Conservation (phyloP, 2,888 invertebrate species). For the Junonia oenone region DNA sequence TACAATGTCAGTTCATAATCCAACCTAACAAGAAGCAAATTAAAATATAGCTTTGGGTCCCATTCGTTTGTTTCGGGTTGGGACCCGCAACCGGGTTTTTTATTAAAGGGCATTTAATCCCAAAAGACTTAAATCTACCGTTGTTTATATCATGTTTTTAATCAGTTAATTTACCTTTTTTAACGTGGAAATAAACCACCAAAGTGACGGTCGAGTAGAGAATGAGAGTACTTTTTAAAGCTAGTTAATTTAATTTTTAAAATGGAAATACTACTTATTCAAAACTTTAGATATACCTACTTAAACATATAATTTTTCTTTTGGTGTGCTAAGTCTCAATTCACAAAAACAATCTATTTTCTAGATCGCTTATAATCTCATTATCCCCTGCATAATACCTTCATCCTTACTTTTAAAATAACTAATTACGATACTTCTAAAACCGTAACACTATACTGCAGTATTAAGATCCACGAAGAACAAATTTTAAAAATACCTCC, state of each 20-base stretch:
- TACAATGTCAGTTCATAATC: background rate
- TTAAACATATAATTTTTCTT: too few species aligned
- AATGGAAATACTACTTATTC: too few species aligned
- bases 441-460: too few species aligned
- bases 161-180: background rate
- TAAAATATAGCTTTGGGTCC: conserved; percentile 5
- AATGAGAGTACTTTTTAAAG: background rate
- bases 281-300: too few species aligned
- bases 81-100: background rate
- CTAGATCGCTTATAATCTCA: too few species aligned
- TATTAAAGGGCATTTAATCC: background rate
- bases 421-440: too few species aligned
- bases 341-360: too few species aligned
- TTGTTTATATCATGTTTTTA: background rate
- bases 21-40: conserved; percentile 3
- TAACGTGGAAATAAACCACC: background rate
- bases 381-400: too few species aligned
- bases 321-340: too few species aligned
- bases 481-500: too few species aligned
- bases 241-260: background rate
- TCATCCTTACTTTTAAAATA: too few species aligned
- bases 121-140: background rate
- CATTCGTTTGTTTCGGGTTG: conserved; percentile 9
- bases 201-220: background rate
- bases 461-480: too few species aligned